These are phyloP conservation scores for Axea sp. DNA, from an alignment of 2,888 invertebrate genomes.

Conservation along the genomic window DNA sequence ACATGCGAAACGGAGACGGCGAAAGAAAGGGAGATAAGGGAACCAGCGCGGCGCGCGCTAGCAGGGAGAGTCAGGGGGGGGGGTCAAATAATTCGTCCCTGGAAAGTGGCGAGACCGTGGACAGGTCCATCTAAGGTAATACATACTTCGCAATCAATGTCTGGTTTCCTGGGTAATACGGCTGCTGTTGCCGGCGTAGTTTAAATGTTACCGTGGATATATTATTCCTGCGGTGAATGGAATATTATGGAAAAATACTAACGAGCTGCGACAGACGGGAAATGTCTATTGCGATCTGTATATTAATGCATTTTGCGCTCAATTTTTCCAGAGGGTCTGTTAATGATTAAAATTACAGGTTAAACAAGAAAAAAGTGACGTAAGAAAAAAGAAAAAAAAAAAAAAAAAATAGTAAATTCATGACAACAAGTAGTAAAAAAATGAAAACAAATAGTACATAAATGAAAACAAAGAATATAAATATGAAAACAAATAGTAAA, in stretches of 20 bases:
- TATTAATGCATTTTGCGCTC: slow-evolving; percentile 3
- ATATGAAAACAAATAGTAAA: too few relatives aligned
- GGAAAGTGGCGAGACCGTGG: slow-evolving; percentile 59
- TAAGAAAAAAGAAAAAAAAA: too few relatives aligned
- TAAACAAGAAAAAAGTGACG: too few relatives aligned
- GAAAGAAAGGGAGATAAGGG: slow-evolving; percentile 43
- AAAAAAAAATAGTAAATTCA: too few relatives aligned
- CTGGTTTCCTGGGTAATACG: slow-evolving; percentile 63
- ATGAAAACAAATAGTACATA: too few relatives aligned
- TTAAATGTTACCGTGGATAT: slow-evolving; percentile 54
- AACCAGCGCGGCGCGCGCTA: slow-evolving; percentile 19
- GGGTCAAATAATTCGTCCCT: slow-evolving; percentile 60
- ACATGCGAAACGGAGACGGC: slow-evolving; percentile 44
- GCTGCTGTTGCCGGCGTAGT: slow-evolving; percentile 49
- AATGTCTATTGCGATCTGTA: slow-evolving; percentile 10
- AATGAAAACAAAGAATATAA: too few relatives aligned
- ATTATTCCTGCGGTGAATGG: slow-evolving; percentile 53
- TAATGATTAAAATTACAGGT: neutral
- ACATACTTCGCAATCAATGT: slow-evolving; percentile 62
- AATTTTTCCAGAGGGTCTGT: neutral
- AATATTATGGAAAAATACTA: slow-evolving; percentile 35
- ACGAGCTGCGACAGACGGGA: slow-evolving; percentile 42
- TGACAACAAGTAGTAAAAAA: too few relatives aligned
- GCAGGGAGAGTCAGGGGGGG: slow-evolving; percentile 17
- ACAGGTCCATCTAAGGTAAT: slow-evolving; percentile 62